phyloP scores from a whole-genome alignment of 2,797 vertebrate genomes.

The Propithecus deckenii region DNA sequence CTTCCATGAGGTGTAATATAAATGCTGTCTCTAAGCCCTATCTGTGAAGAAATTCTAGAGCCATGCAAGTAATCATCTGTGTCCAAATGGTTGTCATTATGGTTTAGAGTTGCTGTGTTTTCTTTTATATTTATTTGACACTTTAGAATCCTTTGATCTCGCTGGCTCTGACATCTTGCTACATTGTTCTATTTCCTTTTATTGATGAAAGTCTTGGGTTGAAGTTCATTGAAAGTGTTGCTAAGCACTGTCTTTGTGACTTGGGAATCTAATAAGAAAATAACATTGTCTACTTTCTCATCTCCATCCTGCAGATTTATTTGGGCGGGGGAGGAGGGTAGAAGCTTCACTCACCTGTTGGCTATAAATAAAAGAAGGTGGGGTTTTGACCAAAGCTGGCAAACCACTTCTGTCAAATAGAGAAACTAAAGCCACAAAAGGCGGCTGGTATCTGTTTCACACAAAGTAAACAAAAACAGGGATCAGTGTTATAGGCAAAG shows the following conservation, averaged over 20 bases:
- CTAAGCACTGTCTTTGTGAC: not conserved
- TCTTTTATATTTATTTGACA: not conserved
- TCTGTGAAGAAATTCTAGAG: not conserved
- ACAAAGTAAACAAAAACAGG: not conserved
- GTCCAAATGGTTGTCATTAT: not conserved
- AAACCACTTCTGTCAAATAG: not conserved
- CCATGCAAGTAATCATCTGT: rapidly evolving
- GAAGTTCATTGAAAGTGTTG: not conserved
- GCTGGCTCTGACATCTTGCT: not conserved
- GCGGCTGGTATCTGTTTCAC: not conserved
- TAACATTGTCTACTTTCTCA: not conserved
- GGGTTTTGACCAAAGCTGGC: not conserved
- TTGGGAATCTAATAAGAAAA: not conserved
- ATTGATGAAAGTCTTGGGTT: not conserved
- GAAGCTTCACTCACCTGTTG: not conserved
- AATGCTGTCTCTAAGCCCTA: not conserved
- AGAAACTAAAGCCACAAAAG: not conserved
- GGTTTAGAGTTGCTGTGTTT: not conserved
- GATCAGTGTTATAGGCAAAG: not conserved
- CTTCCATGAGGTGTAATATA: not conserved
- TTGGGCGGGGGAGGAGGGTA: not conserved
- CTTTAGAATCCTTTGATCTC: not conserved
- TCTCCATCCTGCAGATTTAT: not conserved
- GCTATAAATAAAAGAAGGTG: not conserved
- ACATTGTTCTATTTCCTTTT: not conserved